These are phyloP conservation scores for Caenorhabditis sulstoni DNA, from an alignment of 2,888 invertebrate genomes.

Conservation along the genomic window DNA sequence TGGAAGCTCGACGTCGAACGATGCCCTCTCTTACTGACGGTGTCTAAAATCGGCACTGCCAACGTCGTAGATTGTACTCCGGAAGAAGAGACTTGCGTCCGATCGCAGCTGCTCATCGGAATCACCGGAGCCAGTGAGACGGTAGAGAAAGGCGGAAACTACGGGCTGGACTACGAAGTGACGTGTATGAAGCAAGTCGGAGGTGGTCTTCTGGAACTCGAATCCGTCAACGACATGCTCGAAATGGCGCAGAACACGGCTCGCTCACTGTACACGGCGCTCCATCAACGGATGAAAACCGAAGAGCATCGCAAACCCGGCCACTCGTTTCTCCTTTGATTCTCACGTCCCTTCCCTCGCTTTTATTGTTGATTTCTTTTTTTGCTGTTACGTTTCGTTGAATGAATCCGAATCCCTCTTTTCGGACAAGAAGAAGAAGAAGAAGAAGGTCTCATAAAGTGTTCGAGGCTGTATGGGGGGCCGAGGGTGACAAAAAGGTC, in stretches of 20 bases:
- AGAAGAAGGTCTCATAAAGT: constrained; percentile 43
- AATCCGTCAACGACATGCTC: constrained; percentile 72
- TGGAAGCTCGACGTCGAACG: constrained; percentile 70
- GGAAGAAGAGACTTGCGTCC: constrained; percentile 73
- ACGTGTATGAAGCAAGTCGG: constrained; percentile 59
- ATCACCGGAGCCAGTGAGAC: constrained; percentile 27
- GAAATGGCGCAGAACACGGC: constrained; percentile 52
- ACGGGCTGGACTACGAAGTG: constrained; percentile 17
- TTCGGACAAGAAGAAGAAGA: constrained; percentile 6
- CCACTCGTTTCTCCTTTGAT: constrained; percentile 47
- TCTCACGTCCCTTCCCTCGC: background rate
- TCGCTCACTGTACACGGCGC: constrained; percentile 20
- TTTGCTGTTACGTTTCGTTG: background rate
- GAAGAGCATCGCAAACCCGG: constrained; percentile 54
- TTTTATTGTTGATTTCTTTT: background rate
- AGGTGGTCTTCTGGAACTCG: constrained; percentile 72
- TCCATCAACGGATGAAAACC: constrained; percentile 42
- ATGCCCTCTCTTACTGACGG: constrained; percentile 72
- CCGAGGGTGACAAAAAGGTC: constrained; percentile 45
- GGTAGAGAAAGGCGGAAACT: constrained; percentile 2
- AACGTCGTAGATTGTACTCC: constrained; percentile 74
- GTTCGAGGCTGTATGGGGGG: background rate
- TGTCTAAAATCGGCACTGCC: constrained; percentile 72
- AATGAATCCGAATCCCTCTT: background rate
- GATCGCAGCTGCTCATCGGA: constrained; percentile 72